Percentiles rank a stretch among this genome's conserved stretches.
These are phyloP conservation scores for Gorsachius magnificus DNA, from an alignment of 2,797 vertebrate genomes.

Conservation along the genomic window DNA sequence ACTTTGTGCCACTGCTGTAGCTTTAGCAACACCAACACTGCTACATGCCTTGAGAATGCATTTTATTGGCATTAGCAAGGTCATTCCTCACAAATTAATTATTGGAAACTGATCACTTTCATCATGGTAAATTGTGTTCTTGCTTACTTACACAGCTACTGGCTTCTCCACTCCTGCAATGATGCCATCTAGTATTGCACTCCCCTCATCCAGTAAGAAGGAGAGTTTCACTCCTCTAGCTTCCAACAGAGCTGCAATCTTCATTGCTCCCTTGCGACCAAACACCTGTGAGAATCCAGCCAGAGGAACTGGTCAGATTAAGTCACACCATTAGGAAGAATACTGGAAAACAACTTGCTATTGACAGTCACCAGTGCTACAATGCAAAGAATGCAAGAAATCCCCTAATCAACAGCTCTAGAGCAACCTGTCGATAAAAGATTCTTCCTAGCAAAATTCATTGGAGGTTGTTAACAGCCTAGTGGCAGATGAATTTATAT, in stretches of 20 bases:
- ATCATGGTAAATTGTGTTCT: background rate
- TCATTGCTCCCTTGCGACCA: slow-evolving; percentile 82
- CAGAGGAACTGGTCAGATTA: background rate
- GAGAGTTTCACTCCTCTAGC: slow-evolving; percentile 80
- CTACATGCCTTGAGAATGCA: background rate
- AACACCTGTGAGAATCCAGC: slow-evolving; percentile 73
- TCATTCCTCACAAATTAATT: background rate
- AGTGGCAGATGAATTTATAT: background rate
- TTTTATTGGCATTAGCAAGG: background rate
- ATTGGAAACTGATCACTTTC: background rate
- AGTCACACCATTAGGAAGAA: background rate
- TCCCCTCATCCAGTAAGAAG: slow-evolving; percentile 90
- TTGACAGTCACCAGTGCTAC: background rate
- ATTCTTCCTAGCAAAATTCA: background rate
- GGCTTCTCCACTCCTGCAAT: slow-evolving; percentile 81
- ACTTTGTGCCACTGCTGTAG: background rate
- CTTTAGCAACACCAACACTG: background rate
- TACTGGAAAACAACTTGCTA: background rate
- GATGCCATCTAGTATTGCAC: slow-evolving; percentile 82
- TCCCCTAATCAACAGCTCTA: background rate
- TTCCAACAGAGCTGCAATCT: slow-evolving; percentile 85
- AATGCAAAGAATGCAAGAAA: background rate
- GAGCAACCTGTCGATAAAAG: background rate
- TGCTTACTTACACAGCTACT: slow-evolving; percentile 85
- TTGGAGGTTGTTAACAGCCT: background rate